phyloP scores from a whole-genome alignment of 1,140 invertebrate genomes.

The Eciton burchellii region DNA sequence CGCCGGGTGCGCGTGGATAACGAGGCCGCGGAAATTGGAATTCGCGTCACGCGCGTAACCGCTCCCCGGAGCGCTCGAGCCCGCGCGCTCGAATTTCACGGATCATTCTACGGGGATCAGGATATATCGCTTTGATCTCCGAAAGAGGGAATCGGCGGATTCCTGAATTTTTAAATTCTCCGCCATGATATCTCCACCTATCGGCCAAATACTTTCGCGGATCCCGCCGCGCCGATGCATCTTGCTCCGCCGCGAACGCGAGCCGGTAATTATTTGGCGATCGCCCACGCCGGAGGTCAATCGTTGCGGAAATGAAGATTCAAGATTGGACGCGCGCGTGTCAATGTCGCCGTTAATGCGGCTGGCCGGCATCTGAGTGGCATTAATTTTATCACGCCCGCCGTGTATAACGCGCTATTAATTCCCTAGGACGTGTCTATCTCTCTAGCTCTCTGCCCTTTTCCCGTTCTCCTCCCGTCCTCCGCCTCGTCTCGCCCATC shows the following conservation, averaged over 20 bases:
- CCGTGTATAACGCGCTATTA: constrained; percentile 52
- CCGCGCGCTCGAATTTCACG: constrained; percentile 17
- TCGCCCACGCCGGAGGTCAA: neutral
- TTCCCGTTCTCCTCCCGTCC: too few species aligned
- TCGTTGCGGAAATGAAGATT: constrained; percentile 25
- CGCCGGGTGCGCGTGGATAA: constrained; percentile 43
- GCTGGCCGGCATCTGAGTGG: constrained; percentile 24
- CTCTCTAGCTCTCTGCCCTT: neutral
- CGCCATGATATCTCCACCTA: neutral
- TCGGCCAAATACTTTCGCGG: too few species aligned
- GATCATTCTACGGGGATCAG: neutral
- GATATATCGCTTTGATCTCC: constrained; percentile 8
- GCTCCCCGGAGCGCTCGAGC: constrained; percentile 6
- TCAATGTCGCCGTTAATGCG: constrained; percentile 33
- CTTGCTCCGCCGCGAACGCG: too few species aligned
- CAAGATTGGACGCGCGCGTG: neutral
- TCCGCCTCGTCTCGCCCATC: neutral
- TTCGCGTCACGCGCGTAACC: constrained; percentile 38
- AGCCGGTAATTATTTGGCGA: neutral
- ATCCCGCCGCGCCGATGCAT: neutral
- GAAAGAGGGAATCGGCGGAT: constrained; percentile 26
- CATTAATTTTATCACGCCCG: constrained; percentile 54
- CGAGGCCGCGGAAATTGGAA: constrained; percentile 52
- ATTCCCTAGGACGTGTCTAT: constrained; percentile 51
- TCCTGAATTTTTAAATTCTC: constrained; percentile 27